Evolutionary conservation across 1,140 invertebrate genomes (phyloP).

Genomic region (Micrasema minimum): DNA sequence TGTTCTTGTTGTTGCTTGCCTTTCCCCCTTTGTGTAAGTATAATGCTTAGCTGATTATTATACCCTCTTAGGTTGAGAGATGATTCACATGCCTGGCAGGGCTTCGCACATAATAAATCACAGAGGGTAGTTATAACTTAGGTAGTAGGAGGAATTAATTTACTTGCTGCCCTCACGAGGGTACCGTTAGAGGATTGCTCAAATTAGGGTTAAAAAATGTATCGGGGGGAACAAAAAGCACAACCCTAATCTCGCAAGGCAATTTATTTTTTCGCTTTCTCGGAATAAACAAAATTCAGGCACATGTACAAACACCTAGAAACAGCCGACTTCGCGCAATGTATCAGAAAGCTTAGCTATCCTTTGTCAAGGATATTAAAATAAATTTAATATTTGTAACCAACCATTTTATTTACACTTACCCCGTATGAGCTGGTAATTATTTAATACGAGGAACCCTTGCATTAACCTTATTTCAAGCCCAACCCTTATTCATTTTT

Average conservation of each 20-base stretch:
- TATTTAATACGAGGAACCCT: no score
- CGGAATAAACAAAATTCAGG: conserved; percentile 26
- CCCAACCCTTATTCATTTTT: no score
- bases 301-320: no score
- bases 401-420: no score
- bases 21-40: conserved; percentile 23
- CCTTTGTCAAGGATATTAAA: no score
- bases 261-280: conserved; percentile 16
- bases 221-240: conserved; percentile 1
- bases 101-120: conserved; percentile 50
- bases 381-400: no score
- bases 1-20: not conserved
- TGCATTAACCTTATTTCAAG: no score
- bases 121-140: conserved; percentile 49
- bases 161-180: conserved; percentile 21
- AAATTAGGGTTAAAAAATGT: conserved; percentile 51
- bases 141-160: conserved; percentile 50
- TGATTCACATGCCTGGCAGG: conserved; percentile 33
- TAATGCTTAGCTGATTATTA: conserved; percentile 38
- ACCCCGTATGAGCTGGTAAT: no score
- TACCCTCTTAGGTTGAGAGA: conserved; percentile 37
- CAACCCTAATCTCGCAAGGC: not conserved
- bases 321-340: no score
- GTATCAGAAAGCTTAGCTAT: no score
- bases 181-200: conserved; percentile 28